Evolutionary conservation across 1,140 invertebrate species (phyloP).

Genomic region (Apis florea): DNA sequence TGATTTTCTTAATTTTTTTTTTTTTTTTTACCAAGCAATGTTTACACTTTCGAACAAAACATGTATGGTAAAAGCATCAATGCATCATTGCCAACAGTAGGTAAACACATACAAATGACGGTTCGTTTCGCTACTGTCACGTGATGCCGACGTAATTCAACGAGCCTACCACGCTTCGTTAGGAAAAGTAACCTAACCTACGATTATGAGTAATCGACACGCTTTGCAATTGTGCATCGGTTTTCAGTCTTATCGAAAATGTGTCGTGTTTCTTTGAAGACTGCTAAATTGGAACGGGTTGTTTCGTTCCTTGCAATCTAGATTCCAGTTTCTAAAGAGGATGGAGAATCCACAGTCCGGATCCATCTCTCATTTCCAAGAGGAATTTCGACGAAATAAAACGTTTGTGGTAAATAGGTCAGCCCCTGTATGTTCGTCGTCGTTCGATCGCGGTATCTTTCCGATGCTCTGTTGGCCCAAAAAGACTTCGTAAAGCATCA

Average conservation of each 20-base stretch:
- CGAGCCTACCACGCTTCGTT: background rate
- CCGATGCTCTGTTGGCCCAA: background rate
- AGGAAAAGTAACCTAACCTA: background rate
- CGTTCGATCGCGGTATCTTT: background rate
- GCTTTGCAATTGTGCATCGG: background rate
- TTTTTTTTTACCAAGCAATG: too few species aligned
- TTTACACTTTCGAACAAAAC: too few species aligned
- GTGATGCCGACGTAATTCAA: conserved; percentile 2
- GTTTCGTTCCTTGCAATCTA: too few species aligned
- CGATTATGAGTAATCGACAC: background rate
- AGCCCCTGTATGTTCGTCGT: background rate
- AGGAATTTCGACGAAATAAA: background rate
- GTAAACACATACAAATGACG: too few species aligned
- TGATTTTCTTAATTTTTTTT: too few species aligned
- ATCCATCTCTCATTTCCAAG: background rate
- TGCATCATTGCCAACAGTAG: too few species aligned
- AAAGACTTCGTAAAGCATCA: background rate
- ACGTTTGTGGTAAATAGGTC: conserved; percentile 5
- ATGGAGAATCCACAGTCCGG: too few species aligned
- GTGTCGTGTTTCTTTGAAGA: background rate
- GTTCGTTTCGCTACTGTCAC: conserved; percentile 11
- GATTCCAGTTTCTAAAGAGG: too few species aligned
- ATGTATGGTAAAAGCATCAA: too few species aligned
- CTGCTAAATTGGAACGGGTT: background rate
- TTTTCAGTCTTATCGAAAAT: background rate